Evolutionary conservation across 2,113 vertebrate genomes (phyloP).

Genomic region (Cricetomys ansorgei): DNA sequence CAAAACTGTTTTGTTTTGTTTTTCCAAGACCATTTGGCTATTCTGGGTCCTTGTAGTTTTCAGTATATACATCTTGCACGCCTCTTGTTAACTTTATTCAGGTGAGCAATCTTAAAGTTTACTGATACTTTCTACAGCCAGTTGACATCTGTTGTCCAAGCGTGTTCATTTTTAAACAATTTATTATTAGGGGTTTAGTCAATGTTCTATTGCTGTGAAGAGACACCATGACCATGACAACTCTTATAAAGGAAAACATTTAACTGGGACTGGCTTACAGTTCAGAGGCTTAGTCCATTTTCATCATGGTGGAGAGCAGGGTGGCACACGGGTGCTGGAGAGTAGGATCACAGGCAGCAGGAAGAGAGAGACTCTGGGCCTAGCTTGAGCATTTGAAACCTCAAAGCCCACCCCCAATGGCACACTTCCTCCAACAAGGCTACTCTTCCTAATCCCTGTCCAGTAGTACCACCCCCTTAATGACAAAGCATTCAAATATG

Average conservation of each 20-base stretch:
- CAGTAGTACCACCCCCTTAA: not conserved
- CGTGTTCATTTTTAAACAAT: not conserved
- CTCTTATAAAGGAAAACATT: not conserved
- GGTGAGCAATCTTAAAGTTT: not conserved
- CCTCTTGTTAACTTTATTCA: slow-evolving; percentile 16
- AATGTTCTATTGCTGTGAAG: not conserved
- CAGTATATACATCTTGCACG: not conserved
- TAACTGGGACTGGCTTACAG: not conserved
- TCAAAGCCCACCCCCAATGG: not conserved
- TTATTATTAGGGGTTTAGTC: not conserved
- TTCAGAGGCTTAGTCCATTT: not conserved
- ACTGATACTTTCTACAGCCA: not conserved
- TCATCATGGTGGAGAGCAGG: not conserved
- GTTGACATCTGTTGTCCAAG: not conserved
- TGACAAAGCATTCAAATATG: no score
- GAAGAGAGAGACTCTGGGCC: not conserved
- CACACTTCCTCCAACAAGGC: not conserved
- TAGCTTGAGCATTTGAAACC: not conserved
- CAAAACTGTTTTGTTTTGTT: not conserved
- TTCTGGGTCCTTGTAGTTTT: slow-evolving; percentile 1
- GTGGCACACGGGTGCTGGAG: not conserved
- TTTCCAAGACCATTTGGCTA: not conserved
- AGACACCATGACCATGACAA: not conserved
- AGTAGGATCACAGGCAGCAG: not conserved
- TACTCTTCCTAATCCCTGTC: not conserved